Percentiles rank a stretch among this genome's conserved stretches.
Conservation (phyloP, 53 echinoderm and acorn worm genomes). For the Echinarachnius parma region DNA sequence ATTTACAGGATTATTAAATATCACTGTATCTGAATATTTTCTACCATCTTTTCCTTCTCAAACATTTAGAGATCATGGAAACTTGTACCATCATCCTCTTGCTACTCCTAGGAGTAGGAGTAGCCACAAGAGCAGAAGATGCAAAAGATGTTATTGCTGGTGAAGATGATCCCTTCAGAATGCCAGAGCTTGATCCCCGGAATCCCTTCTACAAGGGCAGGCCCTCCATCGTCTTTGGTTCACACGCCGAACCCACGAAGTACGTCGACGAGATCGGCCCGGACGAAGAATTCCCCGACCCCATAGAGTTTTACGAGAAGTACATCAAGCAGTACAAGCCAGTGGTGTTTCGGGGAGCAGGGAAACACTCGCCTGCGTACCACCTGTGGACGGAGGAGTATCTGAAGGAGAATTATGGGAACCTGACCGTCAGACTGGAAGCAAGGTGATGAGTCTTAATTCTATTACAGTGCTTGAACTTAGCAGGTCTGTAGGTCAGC, state of each 20-base stretch:
- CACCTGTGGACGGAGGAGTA: constrained; percentile 72
- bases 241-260: constrained; percentile 48
- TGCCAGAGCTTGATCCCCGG: constrained; percentile 27
- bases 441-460: constrained; percentile 36
- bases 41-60: too few species aligned
- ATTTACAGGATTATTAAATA: too few species aligned
- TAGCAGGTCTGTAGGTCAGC: background rate
- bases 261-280: constrained; percentile 44
- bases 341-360: constrained; percentile 60
- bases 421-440: constrained; percentile 54
- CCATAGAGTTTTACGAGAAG: constrained; percentile 56
- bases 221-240: constrained; percentile 37
- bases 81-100: too few species aligned
- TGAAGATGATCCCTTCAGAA: too few species aligned
- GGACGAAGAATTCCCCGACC: constrained; percentile 46
- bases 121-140: too few species aligned
- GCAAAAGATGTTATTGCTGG: too few species aligned
- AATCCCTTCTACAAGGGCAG: constrained; percentile 29
- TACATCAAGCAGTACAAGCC: constrained; percentile 62
- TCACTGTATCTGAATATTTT: too few species aligned
- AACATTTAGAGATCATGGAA: too few species aligned
- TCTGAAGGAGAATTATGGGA: constrained; percentile 55
- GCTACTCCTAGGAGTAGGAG: too few species aligned
- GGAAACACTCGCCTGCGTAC: constrained; percentile 49
- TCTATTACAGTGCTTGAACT: background rate